Evolutionary conservation across 2,113 vertebrate species (phyloP), one percentile per base, ranked within the genome.

Genomic region (Pardalotus punctatus): DNA sequence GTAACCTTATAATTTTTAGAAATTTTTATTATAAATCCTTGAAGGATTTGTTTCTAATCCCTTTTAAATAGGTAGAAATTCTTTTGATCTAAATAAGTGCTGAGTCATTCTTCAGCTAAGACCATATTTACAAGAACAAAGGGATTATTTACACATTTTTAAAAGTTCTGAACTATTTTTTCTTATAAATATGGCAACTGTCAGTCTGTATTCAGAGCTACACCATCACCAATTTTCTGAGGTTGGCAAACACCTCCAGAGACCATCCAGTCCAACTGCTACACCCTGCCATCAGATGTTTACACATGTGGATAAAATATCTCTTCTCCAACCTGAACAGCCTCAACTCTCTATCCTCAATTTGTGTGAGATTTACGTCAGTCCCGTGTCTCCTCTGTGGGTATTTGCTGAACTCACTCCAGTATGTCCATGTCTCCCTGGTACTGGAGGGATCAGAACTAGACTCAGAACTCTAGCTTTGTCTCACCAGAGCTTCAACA

Each of bases 341-440:
- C 15, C 36, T 51, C 36, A 22, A 9, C 3, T 61, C 25, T 65
- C 48, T 40, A 0, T 0, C 3, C 4, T 54, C 10, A 40, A 9
- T 24, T 85, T 58, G 25, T 33, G 3, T 21, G 65, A 47, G 20
- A 10, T 2, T 17, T 47, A 2, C 20, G 42, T 31, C 31, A 43
- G 16, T 42, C 5, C 17, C 10, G 18, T 81, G 3, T 50, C 3
- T 3, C 20, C 29, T 73, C 22, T 45, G 33, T 48, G 35, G 25
- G 5, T 45, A 1, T 64, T 56, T 62, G 24, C 20, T 62, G 13
- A 9, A 21, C 21, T 78, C 9, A 3, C 7, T 71, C 25, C 29
- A 27, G 14, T 24, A 64, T 14, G 10, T 35, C 22, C 5, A 2
- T 11, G 12, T 45, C 10, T 53, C 11, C 42, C 43, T 62, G n/a